These are phyloP conservation scores for Odontophorus gujanensis DNA, from an alignment of 2,113 vertebrate species.

Conservation along the genomic window DNA sequence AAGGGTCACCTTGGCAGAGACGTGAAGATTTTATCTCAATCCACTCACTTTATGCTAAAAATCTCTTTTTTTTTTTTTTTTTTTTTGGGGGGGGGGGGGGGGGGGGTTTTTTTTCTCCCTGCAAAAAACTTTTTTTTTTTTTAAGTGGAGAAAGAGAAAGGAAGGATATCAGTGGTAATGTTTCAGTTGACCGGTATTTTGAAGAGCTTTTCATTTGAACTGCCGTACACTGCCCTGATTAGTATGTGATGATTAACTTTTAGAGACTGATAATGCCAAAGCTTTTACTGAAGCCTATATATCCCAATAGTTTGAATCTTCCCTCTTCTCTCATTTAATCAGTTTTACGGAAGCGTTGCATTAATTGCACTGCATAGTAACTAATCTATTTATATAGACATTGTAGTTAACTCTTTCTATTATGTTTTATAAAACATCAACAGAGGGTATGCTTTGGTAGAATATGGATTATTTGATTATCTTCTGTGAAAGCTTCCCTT, in stretches of 20 bases:
- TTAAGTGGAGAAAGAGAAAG: not conserved
- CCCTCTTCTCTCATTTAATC: not conserved
- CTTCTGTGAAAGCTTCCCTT: not conserved
- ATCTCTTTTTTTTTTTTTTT: not conserved
- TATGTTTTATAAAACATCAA: not conserved
- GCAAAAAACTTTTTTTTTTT: not conserved
- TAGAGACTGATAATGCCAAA: not conserved
- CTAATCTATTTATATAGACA: not conserved
- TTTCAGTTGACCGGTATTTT: not conserved
- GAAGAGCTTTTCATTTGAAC: not conserved
- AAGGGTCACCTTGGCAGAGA: not conserved
- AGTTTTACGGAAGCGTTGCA: not conserved
- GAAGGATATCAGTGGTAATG: not conserved
- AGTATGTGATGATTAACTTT: not conserved
- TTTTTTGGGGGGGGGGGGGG: no score
- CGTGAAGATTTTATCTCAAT: not conserved
- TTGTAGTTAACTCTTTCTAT: not conserved
- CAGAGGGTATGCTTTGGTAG: not conserved
- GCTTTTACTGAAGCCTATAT: not conserved
- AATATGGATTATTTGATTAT: not conserved
- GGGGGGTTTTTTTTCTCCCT: not conserved
- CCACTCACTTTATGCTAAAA: not conserved
- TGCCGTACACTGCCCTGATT: not conserved
- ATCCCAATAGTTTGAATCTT: not conserved
- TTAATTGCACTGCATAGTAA: not conserved